phyloP scores from a whole-genome alignment of 2,888 invertebrate genomes.

The Autographa gamma region DNA sequence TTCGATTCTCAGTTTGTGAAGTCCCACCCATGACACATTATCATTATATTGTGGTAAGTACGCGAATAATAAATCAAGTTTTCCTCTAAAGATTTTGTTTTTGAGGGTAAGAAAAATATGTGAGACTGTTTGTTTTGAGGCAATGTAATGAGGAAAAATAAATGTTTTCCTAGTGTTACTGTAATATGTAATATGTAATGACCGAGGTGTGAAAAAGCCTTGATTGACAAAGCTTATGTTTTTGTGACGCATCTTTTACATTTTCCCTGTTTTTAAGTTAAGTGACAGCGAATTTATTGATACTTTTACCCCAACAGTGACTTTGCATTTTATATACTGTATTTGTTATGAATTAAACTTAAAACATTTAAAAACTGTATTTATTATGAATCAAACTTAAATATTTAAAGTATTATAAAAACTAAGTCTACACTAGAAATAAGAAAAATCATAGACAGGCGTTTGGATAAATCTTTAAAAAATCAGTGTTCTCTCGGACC shows the following conservation, averaged over 20 bases:
- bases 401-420: too few species aligned
- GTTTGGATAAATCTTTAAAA: too few species aligned
- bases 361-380: too few species aligned
- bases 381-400: too few species aligned
- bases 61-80: slow-evolving; percentile 36
- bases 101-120: slow-evolving; percentile 27
- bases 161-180: not conserved
- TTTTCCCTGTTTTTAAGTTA: not conserved
- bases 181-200: not conserved
- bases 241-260: not conserved
- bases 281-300: not conserved
- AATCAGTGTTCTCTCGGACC: too few species aligned
- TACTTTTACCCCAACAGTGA: too few species aligned
- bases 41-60: slow-evolving; percentile 11
- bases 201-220: not conserved
- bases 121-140: slow-evolving; percentile 14
- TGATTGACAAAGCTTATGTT: not conserved
- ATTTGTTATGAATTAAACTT: too few species aligned
- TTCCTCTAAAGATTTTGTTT: slow-evolving; percentile 38
- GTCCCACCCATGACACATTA: slow-evolving; percentile 35
- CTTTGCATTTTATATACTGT: too few species aligned
- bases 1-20: slow-evolving; percentile 40
- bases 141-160: slow-evolving; percentile 38
- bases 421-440: too few species aligned
- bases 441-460: too few species aligned